Conservation (phyloP, 2,888 invertebrate genomes). For the Drosophila parthenogenetica region DNA sequence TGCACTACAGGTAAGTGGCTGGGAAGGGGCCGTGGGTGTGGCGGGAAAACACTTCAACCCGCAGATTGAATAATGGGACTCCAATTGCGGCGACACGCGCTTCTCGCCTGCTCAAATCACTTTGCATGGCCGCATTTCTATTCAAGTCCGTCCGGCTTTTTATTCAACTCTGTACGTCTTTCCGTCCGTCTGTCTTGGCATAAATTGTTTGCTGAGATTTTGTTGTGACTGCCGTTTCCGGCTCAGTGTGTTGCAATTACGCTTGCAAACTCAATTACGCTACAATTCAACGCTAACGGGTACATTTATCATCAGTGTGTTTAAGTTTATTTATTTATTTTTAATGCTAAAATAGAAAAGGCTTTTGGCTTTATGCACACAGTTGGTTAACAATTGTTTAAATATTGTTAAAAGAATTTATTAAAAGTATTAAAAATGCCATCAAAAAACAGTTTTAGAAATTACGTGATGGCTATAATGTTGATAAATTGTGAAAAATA, state of each 20-base stretch:
- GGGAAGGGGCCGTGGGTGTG: neutral
- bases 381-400: neutral
- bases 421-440: no score
- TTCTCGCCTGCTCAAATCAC: conserved; percentile 36
- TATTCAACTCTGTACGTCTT: neutral
- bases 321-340: neutral
- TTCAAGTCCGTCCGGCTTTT: conserved; percentile 38
- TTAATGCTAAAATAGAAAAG: neutral
- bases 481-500: no score
- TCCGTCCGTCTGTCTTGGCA: conserved; percentile 42
- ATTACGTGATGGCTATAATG: no score
- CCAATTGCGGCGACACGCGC: conserved; percentile 41
- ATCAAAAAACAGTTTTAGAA: no score
- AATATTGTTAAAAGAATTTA: neutral
- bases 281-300: neutral
- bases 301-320: neutral
- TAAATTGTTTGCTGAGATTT: conserved; percentile 60
- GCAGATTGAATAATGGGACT: conserved; percentile 57
- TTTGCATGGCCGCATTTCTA: conserved; percentile 65
- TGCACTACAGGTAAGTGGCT: conserved; percentile 83
- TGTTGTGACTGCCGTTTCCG: conserved; percentile 51
- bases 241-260: conserved; percentile 42
- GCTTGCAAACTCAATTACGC: neutral
- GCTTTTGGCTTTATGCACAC: neutral
- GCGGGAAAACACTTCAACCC: conserved; percentile 47